Percentiles rank a stretch among this genome's conserved stretches.
These are phyloP conservation scores for Smittia sp. DNA, from an alignment of 2,888 invertebrate species.

Conservation along the genomic window DNA sequence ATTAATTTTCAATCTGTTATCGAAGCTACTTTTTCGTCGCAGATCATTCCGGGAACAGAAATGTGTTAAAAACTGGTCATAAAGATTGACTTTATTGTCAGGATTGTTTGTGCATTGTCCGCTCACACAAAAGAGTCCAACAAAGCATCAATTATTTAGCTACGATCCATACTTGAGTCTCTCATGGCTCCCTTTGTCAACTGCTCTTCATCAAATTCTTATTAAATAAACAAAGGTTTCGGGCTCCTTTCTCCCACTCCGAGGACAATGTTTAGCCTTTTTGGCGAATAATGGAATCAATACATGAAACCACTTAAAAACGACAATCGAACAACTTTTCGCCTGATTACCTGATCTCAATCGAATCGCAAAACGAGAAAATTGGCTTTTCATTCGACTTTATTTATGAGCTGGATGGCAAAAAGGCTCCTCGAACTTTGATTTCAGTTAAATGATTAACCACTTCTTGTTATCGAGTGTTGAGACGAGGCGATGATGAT, in stretches of 20 bases:
- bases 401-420: not conserved
- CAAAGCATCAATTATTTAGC: constrained; percentile 38
- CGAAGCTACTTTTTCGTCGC: not conserved
- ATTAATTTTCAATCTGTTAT: not conserved
- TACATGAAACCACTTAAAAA: constrained; percentile 24
- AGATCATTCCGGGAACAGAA: not conserved
- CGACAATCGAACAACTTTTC: constrained; percentile 16
- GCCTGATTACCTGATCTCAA: constrained; percentile 27
- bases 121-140: constrained; percentile 14
- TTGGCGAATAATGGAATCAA: constrained; percentile 23
- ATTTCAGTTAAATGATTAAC: not conserved
- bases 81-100: constrained; percentile 32
- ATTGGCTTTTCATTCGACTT: not conserved
- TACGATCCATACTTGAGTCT: not conserved
- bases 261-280: constrained; percentile 38
- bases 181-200: not conserved
- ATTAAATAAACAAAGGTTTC: constrained; percentile 33
- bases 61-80: constrained; percentile 38
- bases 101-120: constrained; percentile 8
- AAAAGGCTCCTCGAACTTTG: not conserved
- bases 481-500: not conserved
- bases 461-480: not conserved
- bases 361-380: not conserved
- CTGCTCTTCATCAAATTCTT: constrained; percentile 32
- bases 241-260: not conserved